phyloP scores from a whole-genome alignment of 2,797 vertebrate genomes.

The Cuniculus paca region DNA sequence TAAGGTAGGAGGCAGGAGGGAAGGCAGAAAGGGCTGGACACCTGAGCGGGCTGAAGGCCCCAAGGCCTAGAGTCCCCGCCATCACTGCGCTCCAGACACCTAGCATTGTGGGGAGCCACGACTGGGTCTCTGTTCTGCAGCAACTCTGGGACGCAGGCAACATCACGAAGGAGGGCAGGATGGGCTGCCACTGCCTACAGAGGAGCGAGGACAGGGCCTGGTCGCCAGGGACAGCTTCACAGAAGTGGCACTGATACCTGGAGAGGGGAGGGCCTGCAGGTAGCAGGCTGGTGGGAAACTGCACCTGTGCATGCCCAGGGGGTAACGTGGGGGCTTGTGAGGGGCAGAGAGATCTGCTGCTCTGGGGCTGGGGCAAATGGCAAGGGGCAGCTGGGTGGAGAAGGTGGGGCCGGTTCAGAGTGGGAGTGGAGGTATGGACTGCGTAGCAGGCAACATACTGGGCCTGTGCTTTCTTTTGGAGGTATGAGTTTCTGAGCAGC shows the following conservation, averaged over 20 bases:
- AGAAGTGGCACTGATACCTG: background rate
- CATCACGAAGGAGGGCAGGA: background rate
- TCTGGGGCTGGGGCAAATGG: accelerated
- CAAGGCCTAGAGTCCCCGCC: background rate
- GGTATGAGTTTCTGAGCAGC: background rate
- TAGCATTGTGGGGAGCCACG: background rate
- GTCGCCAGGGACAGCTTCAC: background rate
- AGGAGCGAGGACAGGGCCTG: too few relatives aligned
- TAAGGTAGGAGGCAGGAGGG: background rate
- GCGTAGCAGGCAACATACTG: background rate
- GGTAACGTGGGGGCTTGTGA: background rate
- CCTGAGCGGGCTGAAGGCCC: background rate
- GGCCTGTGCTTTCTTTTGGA: background rate
- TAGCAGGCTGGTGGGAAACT: background rate
- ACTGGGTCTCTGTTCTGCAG: background rate
- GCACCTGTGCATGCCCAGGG: background rate
- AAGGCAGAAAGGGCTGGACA: background rate
- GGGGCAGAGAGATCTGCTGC: background rate
- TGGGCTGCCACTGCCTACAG: background rate
- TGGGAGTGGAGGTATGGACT: background rate
- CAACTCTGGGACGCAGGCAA: background rate
- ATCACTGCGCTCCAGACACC: accelerated
- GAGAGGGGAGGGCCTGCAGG: background rate
- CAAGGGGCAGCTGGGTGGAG: background rate
- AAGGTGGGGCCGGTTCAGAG: background rate